A percentile compares a stretch with the other conserved stretches of the same genome.
Conservation (phyloP, 2,797 vertebrate genomes). For the Percopsis omiscomaycus region DNA sequence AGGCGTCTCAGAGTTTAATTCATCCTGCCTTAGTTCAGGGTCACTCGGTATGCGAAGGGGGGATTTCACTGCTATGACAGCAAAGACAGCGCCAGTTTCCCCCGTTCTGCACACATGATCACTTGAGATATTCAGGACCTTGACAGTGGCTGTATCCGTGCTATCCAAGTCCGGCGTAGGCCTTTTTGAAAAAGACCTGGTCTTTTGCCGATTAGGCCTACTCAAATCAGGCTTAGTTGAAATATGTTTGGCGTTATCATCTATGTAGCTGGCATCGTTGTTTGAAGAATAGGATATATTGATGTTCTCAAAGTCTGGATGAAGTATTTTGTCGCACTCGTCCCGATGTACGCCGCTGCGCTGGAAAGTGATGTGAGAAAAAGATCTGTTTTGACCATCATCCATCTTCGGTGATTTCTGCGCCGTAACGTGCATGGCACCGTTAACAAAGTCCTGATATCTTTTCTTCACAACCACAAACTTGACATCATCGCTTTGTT, state of each 20-base stretch:
- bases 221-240: neutral
- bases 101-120: constrained; percentile 43
- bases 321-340: constrained; percentile 18
- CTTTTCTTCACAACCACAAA: constrained; percentile 83
- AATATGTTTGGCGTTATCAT: constrained; percentile 1
- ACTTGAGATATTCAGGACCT: constrained; percentile 59
- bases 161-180: neutral
- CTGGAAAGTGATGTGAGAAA: constrained; percentile 22
- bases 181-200: constrained; percentile 1
- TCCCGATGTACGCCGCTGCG: constrained; percentile 1
- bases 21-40: neutral
- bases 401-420: constrained; percentile 31
- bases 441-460: constrained; percentile 64
- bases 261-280: constrained; percentile 11
- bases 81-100: constrained; percentile 70
- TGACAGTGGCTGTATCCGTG: constrained; percentile 52
- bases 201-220: neutral
- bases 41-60: constrained; percentile 39
- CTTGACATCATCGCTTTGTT: constrained; percentile 79
- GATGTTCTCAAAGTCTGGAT: constrained; percentile 66
- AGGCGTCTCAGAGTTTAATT: neutral
- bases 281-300: constrained; percentile 29
- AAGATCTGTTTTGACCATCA: constrained; percentile 30
- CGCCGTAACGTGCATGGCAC: constrained; percentile 1
- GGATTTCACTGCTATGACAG: constrained; percentile 70